phyloP scores from a whole-genome alignment of 2,113 vertebrate genomes.

The Muntiacus reevesi region DNA sequence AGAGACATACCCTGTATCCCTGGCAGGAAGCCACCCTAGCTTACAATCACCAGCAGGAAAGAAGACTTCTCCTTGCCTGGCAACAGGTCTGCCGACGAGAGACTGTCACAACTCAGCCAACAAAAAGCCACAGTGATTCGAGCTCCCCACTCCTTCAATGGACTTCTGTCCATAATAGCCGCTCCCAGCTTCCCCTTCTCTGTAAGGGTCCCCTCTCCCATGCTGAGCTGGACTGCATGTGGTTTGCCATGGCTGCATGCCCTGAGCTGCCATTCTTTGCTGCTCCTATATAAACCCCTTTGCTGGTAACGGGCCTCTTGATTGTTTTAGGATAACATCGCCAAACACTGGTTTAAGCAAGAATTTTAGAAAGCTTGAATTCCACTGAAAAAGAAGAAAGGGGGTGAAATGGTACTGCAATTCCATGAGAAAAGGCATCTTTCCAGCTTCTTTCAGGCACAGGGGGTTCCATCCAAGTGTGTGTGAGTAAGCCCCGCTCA shows the following conservation, averaged over 20 bases:
- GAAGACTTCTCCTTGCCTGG: not conserved
- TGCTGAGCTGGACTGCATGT: not conserved
- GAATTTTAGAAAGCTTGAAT: not conserved
- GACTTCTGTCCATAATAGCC: not conserved
- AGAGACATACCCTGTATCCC: not conserved
- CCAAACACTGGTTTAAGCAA: not conserved
- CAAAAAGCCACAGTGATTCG: not conserved
- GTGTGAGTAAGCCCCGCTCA: not conserved
- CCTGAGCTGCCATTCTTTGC: not conserved
- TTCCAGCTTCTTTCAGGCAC: not conserved
- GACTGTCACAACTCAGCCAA: not conserved
- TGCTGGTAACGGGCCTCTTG: not conserved
- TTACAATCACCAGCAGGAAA: not conserved
- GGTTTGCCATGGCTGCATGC: not conserved
- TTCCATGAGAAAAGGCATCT: not conserved
- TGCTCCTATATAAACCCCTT: not conserved
- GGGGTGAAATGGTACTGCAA: not conserved
- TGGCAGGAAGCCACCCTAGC: not conserved
- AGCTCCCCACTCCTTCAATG: not conserved
- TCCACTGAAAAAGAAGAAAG: not conserved
- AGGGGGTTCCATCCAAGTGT: not conserved
- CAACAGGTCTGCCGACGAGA: not conserved
- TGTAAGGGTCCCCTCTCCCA: not conserved
- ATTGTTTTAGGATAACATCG: not conserved
- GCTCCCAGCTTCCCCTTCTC: not conserved